Conservation (phyloP, 2,888 invertebrate genomes). For the Apodemia duryi region DNA sequence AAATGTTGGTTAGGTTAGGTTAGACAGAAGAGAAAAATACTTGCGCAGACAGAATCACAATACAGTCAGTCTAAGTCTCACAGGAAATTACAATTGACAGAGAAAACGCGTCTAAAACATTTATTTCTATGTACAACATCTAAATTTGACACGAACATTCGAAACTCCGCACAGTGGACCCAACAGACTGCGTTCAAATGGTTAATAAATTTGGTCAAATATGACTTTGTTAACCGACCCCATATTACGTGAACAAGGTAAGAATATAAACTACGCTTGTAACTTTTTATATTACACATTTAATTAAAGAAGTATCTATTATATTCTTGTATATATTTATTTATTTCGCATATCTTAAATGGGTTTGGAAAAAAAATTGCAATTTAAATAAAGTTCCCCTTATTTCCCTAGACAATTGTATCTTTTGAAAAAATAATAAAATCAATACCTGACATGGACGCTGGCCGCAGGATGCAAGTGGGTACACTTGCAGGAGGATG, state of each 20-base stretch:
- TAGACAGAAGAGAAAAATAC: slow-evolving; percentile 7
- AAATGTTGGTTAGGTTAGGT: slow-evolving; percentile 2
- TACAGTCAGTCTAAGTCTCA: slow-evolving; percentile 20
- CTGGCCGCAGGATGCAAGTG: too few species aligned
- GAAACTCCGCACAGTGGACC: slow-evolving; percentile 19
- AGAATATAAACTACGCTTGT: not conserved
- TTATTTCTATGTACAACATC: slow-evolving; percentile 24
- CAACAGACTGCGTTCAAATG: slow-evolving; percentile 10
- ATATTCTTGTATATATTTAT: too few species aligned
- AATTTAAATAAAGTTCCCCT: too few species aligned
- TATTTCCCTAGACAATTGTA: too few species aligned
- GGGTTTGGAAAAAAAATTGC: too few species aligned
- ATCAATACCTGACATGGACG: too few species aligned
- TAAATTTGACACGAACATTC: slow-evolving; percentile 21
- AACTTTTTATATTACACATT: too few species aligned
- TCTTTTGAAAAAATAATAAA: too few species aligned
- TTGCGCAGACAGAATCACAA: slow-evolving; percentile 11
- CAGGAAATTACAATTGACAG: slow-evolving; percentile 16
- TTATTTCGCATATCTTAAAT: too few species aligned
- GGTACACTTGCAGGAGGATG: too few species aligned
- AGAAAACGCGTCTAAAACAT: slow-evolving; percentile 16
- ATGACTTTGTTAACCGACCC: not conserved
- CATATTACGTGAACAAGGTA: not conserved
- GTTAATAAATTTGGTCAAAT: slow-evolving; percentile 6
- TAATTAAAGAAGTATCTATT: too few species aligned